These are phyloP conservation scores for Muschampia plurimacula DNA, from an alignment of 2,888 invertebrate species.

Conservation along the genomic window DNA sequence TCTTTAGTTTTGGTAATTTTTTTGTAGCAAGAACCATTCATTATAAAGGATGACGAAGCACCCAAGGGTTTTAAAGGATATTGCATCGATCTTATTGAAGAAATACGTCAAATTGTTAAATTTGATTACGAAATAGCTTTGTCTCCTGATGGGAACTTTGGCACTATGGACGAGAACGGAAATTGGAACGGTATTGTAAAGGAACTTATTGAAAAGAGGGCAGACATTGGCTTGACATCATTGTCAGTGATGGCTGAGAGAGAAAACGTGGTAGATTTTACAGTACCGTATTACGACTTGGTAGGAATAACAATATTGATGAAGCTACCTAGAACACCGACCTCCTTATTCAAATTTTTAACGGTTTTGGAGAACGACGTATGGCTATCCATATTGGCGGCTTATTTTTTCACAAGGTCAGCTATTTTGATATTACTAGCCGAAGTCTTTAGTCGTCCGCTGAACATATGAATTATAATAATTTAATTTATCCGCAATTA, in stretches of 20 bases:
- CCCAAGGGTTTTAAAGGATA: slow-evolving; percentile 93
- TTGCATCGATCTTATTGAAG: slow-evolving; percentile 96
- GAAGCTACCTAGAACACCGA: slow-evolving; percentile 94
- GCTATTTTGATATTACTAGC: slow-evolving; percentile 32
- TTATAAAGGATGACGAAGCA: slow-evolving; percentile 88
- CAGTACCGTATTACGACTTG: slow-evolving; percentile 98
- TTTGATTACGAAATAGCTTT: slow-evolving; percentile 96
- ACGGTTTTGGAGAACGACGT: slow-evolving; percentile 98
- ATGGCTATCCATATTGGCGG: slow-evolving; percentile 98
- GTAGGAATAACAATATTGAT: slow-evolving; percentile 98
- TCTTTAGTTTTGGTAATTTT: slow-evolving; percentile 44
- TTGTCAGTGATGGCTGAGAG: slow-evolving; percentile 99
- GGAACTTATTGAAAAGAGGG: slow-evolving; percentile 93
- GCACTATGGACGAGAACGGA: slow-evolving; percentile 94
- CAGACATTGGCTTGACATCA: slow-evolving; percentile 97
- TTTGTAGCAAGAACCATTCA: slow-evolving; percentile 92
- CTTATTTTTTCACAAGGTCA: slow-evolving; percentile 97
- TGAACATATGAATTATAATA: too few species aligned
- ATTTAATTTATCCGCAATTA: too few species aligned
- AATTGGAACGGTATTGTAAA: slow-evolving; percentile 95
- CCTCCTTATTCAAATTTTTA: slow-evolving; percentile 98
- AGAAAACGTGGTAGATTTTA: slow-evolving; percentile 98
- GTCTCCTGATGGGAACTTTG: slow-evolving; percentile 93
- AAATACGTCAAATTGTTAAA: slow-evolving; percentile 92
- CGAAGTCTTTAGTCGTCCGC: too few species aligned